Conservation (phyloP, 2,797 vertebrate species). For the Sciaenops ocellatus region DNA sequence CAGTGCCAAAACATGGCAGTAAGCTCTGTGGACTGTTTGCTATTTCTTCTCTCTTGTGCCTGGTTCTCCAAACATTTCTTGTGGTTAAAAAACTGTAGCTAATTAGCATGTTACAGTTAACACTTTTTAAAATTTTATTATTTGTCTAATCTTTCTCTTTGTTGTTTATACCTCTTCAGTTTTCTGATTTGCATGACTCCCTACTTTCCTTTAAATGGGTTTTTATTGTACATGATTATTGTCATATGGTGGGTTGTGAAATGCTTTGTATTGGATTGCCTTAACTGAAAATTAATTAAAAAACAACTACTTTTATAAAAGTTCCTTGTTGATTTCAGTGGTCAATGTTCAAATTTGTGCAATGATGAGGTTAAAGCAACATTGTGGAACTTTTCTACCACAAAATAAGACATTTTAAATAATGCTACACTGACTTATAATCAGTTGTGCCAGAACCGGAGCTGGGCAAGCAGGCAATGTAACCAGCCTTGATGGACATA, state of each 20-base stretch:
- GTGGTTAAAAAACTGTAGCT: slow-evolving; percentile 73
- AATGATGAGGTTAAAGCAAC: not conserved
- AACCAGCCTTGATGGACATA: too few relatives aligned
- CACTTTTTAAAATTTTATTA: slow-evolving; percentile 47
- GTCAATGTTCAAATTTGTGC: not conserved
- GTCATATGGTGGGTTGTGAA: slow-evolving; percentile 88
- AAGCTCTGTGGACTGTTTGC: slow-evolving; percentile 75
- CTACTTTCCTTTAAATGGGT: slow-evolving; percentile 73
- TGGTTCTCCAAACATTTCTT: slow-evolving; percentile 68
- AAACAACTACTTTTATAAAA: slow-evolving; percentile 85
- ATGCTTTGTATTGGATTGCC: slow-evolving; percentile 91
- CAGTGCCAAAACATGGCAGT: slow-evolving; percentile 72
- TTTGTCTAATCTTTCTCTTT: slow-evolving; percentile 60
- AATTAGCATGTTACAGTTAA: slow-evolving; percentile 82
- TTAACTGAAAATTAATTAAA: slow-evolving; percentile 88
- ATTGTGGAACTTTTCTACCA: too few relatives aligned
- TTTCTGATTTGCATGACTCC: slow-evolving; percentile 81
- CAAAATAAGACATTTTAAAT: too few relatives aligned
- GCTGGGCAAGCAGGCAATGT: too few relatives aligned
- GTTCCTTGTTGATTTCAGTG: slow-evolving; percentile 44
- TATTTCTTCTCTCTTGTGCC: slow-evolving; percentile 78
- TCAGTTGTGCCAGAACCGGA: too few relatives aligned
- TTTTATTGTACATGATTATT: slow-evolving; percentile 88
- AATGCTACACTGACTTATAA: too few relatives aligned
- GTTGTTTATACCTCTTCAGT: slow-evolving; percentile 70